A percentile compares a stretch with the other conserved stretches of the same genome.
Conservation (phyloP, 2,797 vertebrate species). For the Sarcophilus harrisii region DNA sequence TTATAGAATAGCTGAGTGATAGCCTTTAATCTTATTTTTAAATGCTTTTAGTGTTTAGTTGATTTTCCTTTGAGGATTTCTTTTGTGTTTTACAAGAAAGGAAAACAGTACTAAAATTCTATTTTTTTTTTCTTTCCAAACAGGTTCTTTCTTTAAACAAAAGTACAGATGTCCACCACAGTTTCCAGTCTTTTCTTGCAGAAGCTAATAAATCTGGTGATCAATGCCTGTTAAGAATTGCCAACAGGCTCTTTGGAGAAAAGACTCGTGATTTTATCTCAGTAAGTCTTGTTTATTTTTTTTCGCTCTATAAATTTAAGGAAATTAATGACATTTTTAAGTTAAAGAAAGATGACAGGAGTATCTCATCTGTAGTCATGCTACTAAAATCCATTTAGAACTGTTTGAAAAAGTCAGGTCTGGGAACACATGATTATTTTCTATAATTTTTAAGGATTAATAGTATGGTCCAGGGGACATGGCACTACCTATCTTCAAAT, state of each 20-base stretch:
- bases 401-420: not conserved
- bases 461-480: not conserved
- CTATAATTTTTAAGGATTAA: not conserved
- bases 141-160: not conserved
- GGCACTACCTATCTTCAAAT: not conserved
- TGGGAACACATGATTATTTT: not conserved
- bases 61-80: not conserved
- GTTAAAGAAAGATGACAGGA: constrained; percentile 2
- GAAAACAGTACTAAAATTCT: not conserved
- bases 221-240: constrained; percentile 69
- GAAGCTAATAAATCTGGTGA: constrained; percentile 62
- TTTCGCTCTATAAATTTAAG: not conserved
- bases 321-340: not conserved
- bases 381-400: not conserved
- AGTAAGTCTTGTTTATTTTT: not conserved
- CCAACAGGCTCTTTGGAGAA: constrained; percentile 72
- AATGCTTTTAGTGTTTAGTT: not conserved
- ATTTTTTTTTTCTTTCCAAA: not conserved
- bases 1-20: not conserved
- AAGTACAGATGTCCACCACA: constrained; percentile 62
- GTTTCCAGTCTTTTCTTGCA: constrained; percentile 68
- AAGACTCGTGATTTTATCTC: constrained; percentile 58
- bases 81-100: not conserved
- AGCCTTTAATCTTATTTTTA: not conserved
- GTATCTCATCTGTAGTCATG: not conserved